These are phyloP conservation scores for Marmota flaviventris DNA, from an alignment of 2,113 vertebrate species.

Conservation along the genomic window DNA sequence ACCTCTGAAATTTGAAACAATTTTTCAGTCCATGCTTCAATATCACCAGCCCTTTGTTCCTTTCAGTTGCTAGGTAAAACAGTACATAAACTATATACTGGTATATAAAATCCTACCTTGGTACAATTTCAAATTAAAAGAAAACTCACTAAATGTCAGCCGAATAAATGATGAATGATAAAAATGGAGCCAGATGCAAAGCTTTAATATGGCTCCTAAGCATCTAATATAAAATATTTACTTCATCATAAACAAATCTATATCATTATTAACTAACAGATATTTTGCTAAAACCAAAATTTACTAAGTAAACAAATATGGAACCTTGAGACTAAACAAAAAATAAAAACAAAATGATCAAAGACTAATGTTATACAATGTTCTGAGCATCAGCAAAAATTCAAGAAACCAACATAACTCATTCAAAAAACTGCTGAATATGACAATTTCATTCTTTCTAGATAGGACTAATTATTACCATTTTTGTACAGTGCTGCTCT, in stretches of 20 bases:
- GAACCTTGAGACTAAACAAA: slow-evolving; percentile 20
- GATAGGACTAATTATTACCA: not conserved
- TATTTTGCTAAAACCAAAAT: not conserved
- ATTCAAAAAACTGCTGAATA: not conserved
- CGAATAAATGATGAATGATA: not conserved
- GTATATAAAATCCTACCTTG: not conserved
- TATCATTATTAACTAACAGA: not conserved
- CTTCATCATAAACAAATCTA: not conserved
- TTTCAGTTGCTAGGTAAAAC: not conserved
- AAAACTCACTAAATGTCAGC: not conserved
- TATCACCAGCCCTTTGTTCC: not conserved
- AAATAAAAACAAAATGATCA: slow-evolving; percentile 47
- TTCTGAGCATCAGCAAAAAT: slow-evolving; percentile 12
- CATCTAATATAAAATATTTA: not conserved
- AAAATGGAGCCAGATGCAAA: not conserved
- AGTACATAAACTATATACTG: not conserved
- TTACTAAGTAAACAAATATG: slow-evolving; percentile 22
- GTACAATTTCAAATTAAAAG: not conserved
- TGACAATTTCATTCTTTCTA: not conserved
- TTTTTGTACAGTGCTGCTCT: not conserved
- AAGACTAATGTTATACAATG: not conserved
- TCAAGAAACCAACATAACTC: not conserved
- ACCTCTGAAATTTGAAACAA: not conserved
- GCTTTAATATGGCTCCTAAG: not conserved
- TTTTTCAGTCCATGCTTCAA: not conserved